phyloP scores from a whole-genome alignment of 2,113 vertebrate genomes.

The Mus spicilegus region DNA sequence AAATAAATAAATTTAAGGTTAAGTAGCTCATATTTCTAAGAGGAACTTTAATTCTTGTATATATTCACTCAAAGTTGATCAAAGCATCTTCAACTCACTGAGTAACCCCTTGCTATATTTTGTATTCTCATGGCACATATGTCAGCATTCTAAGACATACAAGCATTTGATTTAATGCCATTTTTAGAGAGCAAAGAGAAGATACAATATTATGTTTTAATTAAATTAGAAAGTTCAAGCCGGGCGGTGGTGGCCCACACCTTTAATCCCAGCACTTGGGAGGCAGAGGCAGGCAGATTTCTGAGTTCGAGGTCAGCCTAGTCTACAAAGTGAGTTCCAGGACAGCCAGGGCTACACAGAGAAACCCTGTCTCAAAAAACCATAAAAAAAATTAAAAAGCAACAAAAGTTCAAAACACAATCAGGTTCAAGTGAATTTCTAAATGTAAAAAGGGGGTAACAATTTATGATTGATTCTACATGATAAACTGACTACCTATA shows the following conservation, averaged over 20 bases:
- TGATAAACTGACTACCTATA: neutral
- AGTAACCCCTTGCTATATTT: neutral
- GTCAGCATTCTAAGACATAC: neutral
- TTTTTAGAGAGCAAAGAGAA: conserved; percentile 41
- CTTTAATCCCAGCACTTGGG: too few species aligned
- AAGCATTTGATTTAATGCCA: conserved; percentile 40
- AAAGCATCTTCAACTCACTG: neutral
- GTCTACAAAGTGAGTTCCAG: too few species aligned
- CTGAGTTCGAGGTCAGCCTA: too few species aligned
- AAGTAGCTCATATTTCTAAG: neutral
- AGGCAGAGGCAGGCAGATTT: too few species aligned
- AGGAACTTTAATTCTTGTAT: neutral
- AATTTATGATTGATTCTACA: conserved; percentile 17
- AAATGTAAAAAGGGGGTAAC: conserved; percentile 16
- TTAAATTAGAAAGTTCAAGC: conserved; percentile 53
- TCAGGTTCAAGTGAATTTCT: conserved; percentile 43
- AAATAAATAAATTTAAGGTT: neutral
- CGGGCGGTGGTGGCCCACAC: too few species aligned
- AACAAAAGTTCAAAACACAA: conserved; percentile 51
- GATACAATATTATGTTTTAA: neutral
- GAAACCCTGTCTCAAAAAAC: too few species aligned
- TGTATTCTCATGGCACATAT: neutral
- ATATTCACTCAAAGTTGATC: conserved; percentile 30
- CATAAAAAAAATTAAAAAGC: too few species aligned
- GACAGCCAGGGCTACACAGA: too few species aligned